These are phyloP conservation scores for Girardinus metallicus DNA, from an alignment of 2,797 vertebrate species.

Conservation along the genomic window DNA sequence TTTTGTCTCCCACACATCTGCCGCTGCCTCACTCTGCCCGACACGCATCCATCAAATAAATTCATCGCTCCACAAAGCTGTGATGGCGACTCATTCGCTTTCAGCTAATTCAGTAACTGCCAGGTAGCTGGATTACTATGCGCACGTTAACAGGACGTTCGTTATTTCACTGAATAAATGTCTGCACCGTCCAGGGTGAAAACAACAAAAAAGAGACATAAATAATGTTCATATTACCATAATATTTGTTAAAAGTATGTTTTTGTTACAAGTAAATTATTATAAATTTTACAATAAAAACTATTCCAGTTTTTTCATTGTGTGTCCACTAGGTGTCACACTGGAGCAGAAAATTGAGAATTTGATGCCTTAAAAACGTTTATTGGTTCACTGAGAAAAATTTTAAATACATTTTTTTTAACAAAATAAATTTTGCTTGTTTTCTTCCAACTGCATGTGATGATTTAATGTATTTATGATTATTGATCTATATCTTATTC, in stretches of 20 bases:
- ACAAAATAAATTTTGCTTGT: neutral
- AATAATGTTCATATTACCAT: neutral
- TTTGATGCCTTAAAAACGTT: neutral
- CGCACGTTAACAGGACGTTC: neutral
- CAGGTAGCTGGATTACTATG: neutral
- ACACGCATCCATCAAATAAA: neutral
- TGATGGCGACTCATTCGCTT: neutral
- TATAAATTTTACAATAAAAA: neutral
- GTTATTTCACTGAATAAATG: neutral
- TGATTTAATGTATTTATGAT: neutral
- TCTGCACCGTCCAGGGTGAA: neutral
- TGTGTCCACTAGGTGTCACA: neutral
- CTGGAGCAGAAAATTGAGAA: neutral
- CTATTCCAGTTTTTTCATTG: neutral
- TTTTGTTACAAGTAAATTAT: neutral
- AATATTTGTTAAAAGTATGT: neutral
- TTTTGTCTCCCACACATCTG: neutral
- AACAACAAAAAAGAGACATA: neutral
- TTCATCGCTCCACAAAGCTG: neutral
- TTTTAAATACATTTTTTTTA: neutral
- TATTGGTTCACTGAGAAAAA: neutral
- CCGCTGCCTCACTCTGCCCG: neutral
- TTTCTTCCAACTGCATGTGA: neutral
- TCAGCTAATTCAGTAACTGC: neutral
- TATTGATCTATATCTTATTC: neutral